phyloP scores from a whole-genome alignment of 2,113 vertebrate species.

The Otolemur garnettii region DNA sequence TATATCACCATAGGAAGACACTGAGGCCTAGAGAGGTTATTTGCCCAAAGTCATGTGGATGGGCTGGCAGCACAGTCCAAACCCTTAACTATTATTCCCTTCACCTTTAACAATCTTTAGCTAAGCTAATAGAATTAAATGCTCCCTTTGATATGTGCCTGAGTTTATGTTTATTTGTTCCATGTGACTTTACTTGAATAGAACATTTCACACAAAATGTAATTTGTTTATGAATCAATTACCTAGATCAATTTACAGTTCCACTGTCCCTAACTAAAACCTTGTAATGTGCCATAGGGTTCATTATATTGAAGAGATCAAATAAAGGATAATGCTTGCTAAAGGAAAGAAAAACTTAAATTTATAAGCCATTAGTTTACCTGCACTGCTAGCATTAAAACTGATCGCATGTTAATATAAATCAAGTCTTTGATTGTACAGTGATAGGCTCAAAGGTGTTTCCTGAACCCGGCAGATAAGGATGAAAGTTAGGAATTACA shows the following conservation, averaged over 20 bases:
- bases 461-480: not conserved
- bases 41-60: rapidly evolving
- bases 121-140: slow-evolving; percentile 36
- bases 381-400: slow-evolving; percentile 47
- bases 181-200: slow-evolving; percentile 27
- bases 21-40: rapidly evolving
- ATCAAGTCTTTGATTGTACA: not conserved
- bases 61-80: not conserved
- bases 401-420: not conserved
- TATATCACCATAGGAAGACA: not conserved
- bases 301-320: slow-evolving; percentile 41
- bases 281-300: not conserved
- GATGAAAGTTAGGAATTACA: not conserved
- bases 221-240: slow-evolving; percentile 28
- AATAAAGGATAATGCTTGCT: slow-evolving; percentile 2
- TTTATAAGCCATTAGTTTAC: not conserved
- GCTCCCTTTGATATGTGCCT: not conserved
- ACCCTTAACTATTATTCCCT: not conserved
- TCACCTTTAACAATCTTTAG: not conserved
- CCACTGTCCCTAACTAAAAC: not conserved
- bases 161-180: not conserved
- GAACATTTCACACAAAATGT: not conserved
- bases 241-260: not conserved
- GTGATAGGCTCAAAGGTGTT: not conserved
- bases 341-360: slow-evolving; percentile 46